Conservation (phyloP, 1,140 invertebrate species). For the Holcopasites calliopsidis region DNA sequence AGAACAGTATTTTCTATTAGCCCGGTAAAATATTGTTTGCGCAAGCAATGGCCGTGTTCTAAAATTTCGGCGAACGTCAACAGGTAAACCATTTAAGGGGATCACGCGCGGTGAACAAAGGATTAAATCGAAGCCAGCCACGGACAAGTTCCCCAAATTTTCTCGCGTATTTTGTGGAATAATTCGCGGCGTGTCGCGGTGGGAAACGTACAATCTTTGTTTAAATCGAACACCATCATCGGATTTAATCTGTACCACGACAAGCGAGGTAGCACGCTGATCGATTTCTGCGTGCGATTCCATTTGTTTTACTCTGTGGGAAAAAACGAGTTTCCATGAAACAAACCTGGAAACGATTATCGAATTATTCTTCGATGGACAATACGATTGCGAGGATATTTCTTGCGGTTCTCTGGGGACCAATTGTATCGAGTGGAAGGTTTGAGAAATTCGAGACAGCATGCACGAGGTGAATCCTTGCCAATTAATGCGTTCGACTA, state of each 20-base stretch:
- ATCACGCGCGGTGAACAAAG: neutral
- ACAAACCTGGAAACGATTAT: neutral
- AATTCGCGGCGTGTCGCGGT: constrained; percentile 3
- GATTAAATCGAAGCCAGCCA: neutral
- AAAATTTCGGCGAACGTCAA: neutral
- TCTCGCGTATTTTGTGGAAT: neutral
- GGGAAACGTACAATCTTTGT: constrained; percentile 1
- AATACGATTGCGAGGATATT: neutral
- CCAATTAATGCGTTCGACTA: constrained; percentile 28
- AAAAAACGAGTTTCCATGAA: neutral
- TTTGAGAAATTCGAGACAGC: neutral
- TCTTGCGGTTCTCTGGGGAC: too few species aligned
- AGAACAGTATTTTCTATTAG: too few species aligned
- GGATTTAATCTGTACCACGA: neutral
- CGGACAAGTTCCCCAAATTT: neutral
- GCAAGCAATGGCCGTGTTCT: too few species aligned
- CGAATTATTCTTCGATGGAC: too few species aligned
- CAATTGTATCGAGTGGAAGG: too few species aligned
- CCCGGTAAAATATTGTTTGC: too few species aligned
- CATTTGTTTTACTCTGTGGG: too few species aligned
- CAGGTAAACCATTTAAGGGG: neutral
- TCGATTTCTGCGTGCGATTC: neutral
- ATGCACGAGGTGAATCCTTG: neutral
- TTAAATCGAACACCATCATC: constrained; percentile 2
- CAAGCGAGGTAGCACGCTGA: neutral